Evolutionary conservation across 2,797 vertebrate genomes (phyloP).

Genomic region (Eulemur mongoz): DNA sequence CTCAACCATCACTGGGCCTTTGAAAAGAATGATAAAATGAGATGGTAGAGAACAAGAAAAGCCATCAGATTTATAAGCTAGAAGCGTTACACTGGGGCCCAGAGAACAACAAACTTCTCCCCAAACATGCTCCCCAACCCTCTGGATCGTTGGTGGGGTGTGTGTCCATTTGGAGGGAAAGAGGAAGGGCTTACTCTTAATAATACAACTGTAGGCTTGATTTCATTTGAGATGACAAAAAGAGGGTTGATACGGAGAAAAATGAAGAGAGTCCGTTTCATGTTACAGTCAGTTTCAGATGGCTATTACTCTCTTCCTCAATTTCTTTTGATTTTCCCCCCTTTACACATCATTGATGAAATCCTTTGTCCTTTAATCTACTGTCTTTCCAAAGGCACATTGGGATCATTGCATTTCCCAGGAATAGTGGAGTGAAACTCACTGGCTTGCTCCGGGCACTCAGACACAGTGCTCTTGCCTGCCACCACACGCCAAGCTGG

Average conservation of each 20-base stretch:
- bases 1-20: background rate
- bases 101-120: background rate
- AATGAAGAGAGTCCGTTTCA: background rate
- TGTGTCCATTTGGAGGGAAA: too few species aligned
- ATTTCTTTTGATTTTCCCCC: background rate
- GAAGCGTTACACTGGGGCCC: background rate
- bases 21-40: background rate
- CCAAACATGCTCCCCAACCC: rapidly evolving
- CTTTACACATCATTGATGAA: background rate
- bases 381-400: background rate
- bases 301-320: background rate
- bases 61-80: background rate
- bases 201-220: background rate
- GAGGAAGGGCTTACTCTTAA: background rate
- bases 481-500: background rate
- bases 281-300: background rate
- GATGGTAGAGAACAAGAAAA: background rate
- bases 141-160: background rate
- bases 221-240: background rate
- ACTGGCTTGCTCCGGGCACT: background rate
- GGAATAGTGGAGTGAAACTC: background rate
- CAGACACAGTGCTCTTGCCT: background rate
- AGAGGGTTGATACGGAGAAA: background rate
- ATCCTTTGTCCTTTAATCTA: background rate
- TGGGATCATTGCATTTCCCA: background rate